These are phyloP conservation scores for Egretta garzetta DNA, from an alignment of 2,113 vertebrate genomes.

Conservation along the genomic window DNA sequence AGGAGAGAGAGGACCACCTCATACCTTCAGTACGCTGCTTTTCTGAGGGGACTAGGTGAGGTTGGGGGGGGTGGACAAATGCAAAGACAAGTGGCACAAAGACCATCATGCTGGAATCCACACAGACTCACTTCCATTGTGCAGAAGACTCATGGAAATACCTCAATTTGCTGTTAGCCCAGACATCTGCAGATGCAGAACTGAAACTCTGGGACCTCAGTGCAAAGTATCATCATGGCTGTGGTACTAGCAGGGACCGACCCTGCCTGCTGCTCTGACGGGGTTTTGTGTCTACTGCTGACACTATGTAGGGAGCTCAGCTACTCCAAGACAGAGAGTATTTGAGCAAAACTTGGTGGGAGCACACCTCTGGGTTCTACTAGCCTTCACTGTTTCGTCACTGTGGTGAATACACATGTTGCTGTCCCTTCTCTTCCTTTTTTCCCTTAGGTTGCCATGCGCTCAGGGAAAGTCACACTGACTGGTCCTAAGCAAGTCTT, in stretches of 20 bases:
- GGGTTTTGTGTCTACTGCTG: background rate
- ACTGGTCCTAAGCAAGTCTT: background rate
- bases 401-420: background rate
- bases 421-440: background rate
- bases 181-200: background rate
- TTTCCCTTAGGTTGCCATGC: background rate
- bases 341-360: background rate
- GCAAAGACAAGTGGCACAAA: background rate
- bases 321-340: background rate
- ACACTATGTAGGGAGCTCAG: background rate
- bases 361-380: background rate
- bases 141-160: background rate
- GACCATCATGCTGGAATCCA: rapidly evolving
- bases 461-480: background rate
- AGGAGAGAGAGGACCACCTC: background rate
- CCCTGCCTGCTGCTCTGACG: background rate
- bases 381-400: background rate
- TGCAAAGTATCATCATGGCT: background rate
- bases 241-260: background rate
- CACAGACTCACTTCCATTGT: background rate
- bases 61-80: background rate
- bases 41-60: background rate
- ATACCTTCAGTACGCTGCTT: background rate
- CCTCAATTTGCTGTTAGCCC: background rate
- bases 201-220: background rate